Conservation (phyloP, 2,113 vertebrate species). For the Engystomops pustulosus region DNA sequence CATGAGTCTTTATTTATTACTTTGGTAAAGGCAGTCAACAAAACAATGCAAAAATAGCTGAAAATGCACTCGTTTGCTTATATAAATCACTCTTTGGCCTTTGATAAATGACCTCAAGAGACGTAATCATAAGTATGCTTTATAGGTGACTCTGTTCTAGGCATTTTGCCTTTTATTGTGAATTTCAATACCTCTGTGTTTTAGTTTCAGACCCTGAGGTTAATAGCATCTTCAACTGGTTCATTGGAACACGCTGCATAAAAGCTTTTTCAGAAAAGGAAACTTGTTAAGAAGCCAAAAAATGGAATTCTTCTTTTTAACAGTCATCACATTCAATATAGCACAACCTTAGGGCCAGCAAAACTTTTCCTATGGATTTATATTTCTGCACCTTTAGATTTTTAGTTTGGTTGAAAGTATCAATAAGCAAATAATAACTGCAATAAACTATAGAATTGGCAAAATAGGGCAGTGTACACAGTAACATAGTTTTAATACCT, state of each 20-base stretch:
- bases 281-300: conserved; percentile 52
- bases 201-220: conserved; percentile 54
- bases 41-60: conserved; percentile 32
- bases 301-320: conserved; percentile 48
- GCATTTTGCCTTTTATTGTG: conserved; percentile 54
- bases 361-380: conserved; percentile 51
- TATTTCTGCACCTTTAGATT: conserved; percentile 22
- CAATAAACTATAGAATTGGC: neutral
- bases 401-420: neutral
- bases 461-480: neutral
- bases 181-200: conserved; percentile 55
- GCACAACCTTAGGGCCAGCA: conserved; percentile 44
- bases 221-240: conserved; percentile 55
- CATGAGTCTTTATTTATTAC: neutral
- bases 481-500: too few relatives aligned
- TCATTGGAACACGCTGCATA: conserved; percentile 53
- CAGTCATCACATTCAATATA: conserved; percentile 48
- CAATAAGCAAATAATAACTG: neutral
- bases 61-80: conserved; percentile 48
- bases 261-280: conserved; percentile 42
- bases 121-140: conserved; percentile 54
- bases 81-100: conserved; percentile 53
- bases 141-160: conserved; percentile 53
- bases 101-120: conserved; percentile 57
- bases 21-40: conserved; percentile 24